Evolutionary conservation across 2,888 invertebrate genomes (phyloP), one percentile per base, ranked within the genome.

Genomic region (Spisula solida): DNA sequence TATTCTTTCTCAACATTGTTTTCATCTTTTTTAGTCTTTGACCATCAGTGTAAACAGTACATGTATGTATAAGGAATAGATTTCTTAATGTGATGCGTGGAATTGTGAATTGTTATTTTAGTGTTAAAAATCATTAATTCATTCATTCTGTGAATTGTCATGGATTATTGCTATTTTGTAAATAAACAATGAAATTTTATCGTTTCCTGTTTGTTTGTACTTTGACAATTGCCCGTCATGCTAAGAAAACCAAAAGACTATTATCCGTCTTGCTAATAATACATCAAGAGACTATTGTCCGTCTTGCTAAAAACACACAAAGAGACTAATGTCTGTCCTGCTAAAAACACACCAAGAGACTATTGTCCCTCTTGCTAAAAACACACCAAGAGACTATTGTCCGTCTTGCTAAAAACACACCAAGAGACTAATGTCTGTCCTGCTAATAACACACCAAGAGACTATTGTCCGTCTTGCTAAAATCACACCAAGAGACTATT

Each of bases 161-260:
- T 66, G 25, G 25, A 66, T 66, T 66, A 66, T 66, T 25, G 25
- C n/a, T 66, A 66, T 66, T 66, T 66, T 66, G 60, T 66, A 66
- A n/a, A 66, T 66, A 66, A 66, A 66, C n/a, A 6, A 66, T 66
- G 60, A 66, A 25, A 66, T 16, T 51, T 51, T 66, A 66, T 25
- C 25, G n/a, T 5, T 25, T 8, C 0, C 25, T 66, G n/a, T n/a
- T 66, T 66, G n/a, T 66, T 66, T 66, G 25, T 25, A 4, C n/a
- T 25, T 25, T 14, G 20, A 25, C 60, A 1, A 12, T 25, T 10
- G 20, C 25, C 10, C 25, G 6, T 20, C n/a, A n/a, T 66, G 10
- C 25, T 66, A 4, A n/a, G 25, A 25, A 25, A 5, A 25, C n/a
- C 25, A 10, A 1, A 25, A n/a, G 25, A 60, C 5, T 12, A 20